Evolutionary conservation across 2,888 invertebrate genomes (phyloP), one percentile per base, ranked within the genome.

Genomic region (Lasioglossum oenotherae): DNA sequence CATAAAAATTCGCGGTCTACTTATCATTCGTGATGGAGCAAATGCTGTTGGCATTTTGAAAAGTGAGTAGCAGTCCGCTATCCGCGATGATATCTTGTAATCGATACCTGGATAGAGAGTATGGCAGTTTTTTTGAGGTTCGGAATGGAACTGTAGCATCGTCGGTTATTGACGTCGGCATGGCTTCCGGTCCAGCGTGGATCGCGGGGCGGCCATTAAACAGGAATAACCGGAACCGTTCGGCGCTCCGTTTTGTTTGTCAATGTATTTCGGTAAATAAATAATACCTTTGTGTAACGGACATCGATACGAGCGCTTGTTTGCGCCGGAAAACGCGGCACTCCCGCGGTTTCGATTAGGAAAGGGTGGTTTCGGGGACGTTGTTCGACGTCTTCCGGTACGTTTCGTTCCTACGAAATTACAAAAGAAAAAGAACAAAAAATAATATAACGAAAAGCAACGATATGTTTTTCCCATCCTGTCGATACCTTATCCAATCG

Each of bases 141-240:
- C n/a, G n/a, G 10, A 10, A n/a, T 27, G 53, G 35, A 67, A 27
- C 19, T 19, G 31, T 64, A n/a, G 53, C 14, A 64, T 41, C 64
- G 60, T 72, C 60, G 35, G 44, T 77, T 77, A 73, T 77, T 44
- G 60, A 72, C 81, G 81, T 64, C 72, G 64, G 23, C 31, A 38
- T 19, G 64, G 73, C 60, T 73, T 72, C 77, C 57, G 75, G 80
- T 75, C 27, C 41, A 31, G 27, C 49, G 67, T 44, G 14, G 41
- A 38, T 64, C 57, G 64, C 44, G 27, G 38, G 27, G 38, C 67
- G 49, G 69, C 38, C 57, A 72, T 81, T 81, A 46, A 53, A 38
- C 75, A 44, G 19, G 44, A 76, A 77, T 77, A 49, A 77, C 76
- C 72, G 77, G 72, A 46, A 74, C 27, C 64, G 41, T 73, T 31